phyloP scores from a whole-genome alignment of 1,140 invertebrate genomes.

The Caenorhabditis latens region DNA sequence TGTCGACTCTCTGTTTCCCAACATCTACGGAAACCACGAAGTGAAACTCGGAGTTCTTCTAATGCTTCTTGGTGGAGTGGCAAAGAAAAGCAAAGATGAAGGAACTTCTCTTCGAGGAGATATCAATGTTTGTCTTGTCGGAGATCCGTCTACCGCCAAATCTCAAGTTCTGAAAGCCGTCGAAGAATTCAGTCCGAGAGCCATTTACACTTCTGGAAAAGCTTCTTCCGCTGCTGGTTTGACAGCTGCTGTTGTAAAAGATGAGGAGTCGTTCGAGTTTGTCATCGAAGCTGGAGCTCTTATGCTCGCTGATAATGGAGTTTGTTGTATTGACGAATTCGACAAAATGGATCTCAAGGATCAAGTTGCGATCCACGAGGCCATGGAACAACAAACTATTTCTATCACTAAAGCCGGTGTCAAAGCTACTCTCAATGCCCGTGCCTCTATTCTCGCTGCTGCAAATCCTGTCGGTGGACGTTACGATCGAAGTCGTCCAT shows the following conservation, averaged over 20 bases:
- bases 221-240: slow-evolving; percentile 96
- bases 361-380: slow-evolving; percentile 99
- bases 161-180: slow-evolving; percentile 92
- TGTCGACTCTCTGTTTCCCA: slow-evolving; percentile 92
- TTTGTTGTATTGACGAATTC: slow-evolving; percentile 99
- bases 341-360: slow-evolving; percentile 98
- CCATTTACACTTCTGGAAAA: slow-evolving; percentile 98
- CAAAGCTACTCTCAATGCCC: slow-evolving; percentile 93
- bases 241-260: slow-evolving; percentile 94
- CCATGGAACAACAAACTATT: slow-evolving; percentile 99
- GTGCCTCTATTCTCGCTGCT: slow-evolving; percentile 96
- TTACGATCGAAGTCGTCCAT: slow-evolving; percentile 90
- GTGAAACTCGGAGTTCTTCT: slow-evolving; percentile 93
- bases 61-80: slow-evolving; percentile 97
- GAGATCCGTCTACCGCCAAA: slow-evolving; percentile 98
- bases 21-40: slow-evolving; percentile 97
- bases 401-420: slow-evolving; percentile 98
- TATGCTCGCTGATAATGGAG: slow-evolving; percentile 97
- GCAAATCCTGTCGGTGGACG: slow-evolving; percentile 96
- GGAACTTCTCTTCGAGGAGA: slow-evolving; percentile 90
- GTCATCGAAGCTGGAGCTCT: slow-evolving; percentile 99
- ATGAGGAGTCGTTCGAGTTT: slow-evolving; percentile 97
- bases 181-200: slow-evolving; percentile 92
- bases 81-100: slow-evolving; percentile 90
- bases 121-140: slow-evolving; percentile 97